Conservation (phyloP, 2,888 invertebrate genomes). For the Eledone cirrhosa region DNA sequence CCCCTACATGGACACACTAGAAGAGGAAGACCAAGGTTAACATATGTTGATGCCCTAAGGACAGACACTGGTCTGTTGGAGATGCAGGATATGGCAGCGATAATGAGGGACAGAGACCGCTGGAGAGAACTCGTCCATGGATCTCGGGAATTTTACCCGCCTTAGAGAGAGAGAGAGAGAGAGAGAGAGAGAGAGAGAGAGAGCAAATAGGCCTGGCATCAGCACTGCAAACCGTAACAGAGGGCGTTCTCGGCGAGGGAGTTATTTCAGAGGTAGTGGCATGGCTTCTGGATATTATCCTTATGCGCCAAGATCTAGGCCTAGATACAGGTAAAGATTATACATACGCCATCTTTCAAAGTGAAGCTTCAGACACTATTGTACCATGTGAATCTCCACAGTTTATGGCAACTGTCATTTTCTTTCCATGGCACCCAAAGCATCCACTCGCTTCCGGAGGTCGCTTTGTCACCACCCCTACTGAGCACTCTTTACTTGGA, state of each 20-base stretch:
- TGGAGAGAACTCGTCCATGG: too few species aligned
- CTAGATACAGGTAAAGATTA: constrained; percentile 26
- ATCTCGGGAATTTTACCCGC: too few species aligned
- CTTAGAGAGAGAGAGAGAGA: too few species aligned
- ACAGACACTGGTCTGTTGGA: too few species aligned
- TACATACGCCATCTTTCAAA: constrained; percentile 19
- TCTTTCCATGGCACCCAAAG: constrained; percentile 19
- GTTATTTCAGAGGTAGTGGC: not conserved
- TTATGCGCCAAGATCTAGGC: constrained; percentile 22
- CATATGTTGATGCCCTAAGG: too few species aligned
- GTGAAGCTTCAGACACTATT: constrained; percentile 17
- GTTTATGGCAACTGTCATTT: constrained; percentile 20
- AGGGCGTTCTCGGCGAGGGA: not conserved
- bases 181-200: constrained; percentile 93
- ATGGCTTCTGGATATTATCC: constrained; percentile 3
- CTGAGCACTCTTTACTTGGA: constrained; percentile 25
- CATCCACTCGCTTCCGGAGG: constrained; percentile 21
- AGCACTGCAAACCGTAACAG: constrained; percentile 84
- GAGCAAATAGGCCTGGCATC: constrained; percentile 97
- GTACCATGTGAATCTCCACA: constrained; percentile 24
- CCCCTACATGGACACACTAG: too few species aligned
- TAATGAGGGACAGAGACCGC: too few species aligned
- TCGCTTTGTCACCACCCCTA: constrained; percentile 23
- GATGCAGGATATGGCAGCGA: too few species aligned
- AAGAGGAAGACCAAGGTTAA: too few species aligned